Percentiles rank a stretch among this genome's conserved stretches.
Conservation (phyloP, 2,797 vertebrate genomes). For the Artibeus lituratus region DNA sequence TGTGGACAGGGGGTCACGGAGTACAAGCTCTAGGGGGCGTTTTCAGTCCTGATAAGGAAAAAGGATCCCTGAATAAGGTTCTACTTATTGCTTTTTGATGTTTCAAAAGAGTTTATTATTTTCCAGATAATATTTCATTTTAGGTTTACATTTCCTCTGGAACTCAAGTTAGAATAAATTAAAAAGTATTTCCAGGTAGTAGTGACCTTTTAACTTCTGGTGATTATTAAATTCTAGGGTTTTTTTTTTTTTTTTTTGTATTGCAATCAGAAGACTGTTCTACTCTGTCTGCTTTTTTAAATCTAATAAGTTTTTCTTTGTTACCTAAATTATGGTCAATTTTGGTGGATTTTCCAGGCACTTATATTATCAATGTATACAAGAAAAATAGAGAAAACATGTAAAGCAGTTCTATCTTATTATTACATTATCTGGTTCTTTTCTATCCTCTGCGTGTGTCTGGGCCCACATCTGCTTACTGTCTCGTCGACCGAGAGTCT, state of each 20-base stretch:
- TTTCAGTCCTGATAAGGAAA: neutral
- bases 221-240: neutral
- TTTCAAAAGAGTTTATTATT: neutral
- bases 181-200: neutral
- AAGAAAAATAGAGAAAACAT: neutral
- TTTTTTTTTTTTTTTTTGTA: neutral
- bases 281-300: neutral
- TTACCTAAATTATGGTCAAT: neutral
- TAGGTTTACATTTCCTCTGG: neutral
- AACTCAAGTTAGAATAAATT: neutral
- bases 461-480: neutral
- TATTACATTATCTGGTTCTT: neutral
- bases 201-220: neutral
- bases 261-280: neutral
- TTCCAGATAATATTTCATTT: neutral
- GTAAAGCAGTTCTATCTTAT: neutral
- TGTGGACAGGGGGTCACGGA: neutral
- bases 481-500: neutral
- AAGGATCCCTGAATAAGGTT: neutral
- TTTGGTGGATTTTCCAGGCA: neutral
- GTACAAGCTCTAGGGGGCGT: fast-evolving
- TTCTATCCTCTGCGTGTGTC: neutral
- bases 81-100: neutral
- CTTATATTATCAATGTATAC: neutral
- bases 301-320: neutral